Percentiles rank a stretch among this genome's conserved stretches.
Evolutionary conservation across 2,113 vertebrate species (phyloP).

Genomic region (Crotophaga sulcirostris): DNA sequence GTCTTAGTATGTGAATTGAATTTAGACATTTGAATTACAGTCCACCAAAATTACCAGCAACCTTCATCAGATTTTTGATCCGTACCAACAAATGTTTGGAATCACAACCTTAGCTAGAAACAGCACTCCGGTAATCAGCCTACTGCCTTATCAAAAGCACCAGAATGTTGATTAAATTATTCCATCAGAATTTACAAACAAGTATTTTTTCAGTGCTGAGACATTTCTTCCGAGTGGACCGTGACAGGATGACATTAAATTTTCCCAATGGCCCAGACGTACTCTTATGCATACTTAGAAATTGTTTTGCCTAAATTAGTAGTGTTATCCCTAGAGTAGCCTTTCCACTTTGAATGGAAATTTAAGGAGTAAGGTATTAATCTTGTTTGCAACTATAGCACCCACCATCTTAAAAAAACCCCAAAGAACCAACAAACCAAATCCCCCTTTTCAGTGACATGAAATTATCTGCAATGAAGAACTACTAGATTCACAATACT

Average conservation of each 20-base stretch:
- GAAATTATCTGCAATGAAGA: background rate
- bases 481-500: background rate
- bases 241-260: background rate
- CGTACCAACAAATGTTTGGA: background rate
- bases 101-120: background rate
- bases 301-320: background rate
- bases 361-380: background rate
- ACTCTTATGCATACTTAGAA: background rate
- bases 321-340: background rate
- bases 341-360: background rate
- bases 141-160: background rate
- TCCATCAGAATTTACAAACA: background rate
- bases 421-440: too few species aligned
- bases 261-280: background rate
- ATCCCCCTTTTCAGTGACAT: background rate
- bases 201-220: background rate
- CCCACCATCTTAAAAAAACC: background rate
- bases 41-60: background rate
- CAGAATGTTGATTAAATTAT: background rate
- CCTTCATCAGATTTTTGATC: background rate
- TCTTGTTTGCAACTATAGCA: background rate
- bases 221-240: background rate
- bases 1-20: background rate
- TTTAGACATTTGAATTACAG: background rate
- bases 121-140: background rate